Percentiles rank a stretch among this genome's conserved stretches.
These are phyloP conservation scores for Chamaea fasciata DNA, from an alignment of 2,113 vertebrate species.

Conservation along the genomic window DNA sequence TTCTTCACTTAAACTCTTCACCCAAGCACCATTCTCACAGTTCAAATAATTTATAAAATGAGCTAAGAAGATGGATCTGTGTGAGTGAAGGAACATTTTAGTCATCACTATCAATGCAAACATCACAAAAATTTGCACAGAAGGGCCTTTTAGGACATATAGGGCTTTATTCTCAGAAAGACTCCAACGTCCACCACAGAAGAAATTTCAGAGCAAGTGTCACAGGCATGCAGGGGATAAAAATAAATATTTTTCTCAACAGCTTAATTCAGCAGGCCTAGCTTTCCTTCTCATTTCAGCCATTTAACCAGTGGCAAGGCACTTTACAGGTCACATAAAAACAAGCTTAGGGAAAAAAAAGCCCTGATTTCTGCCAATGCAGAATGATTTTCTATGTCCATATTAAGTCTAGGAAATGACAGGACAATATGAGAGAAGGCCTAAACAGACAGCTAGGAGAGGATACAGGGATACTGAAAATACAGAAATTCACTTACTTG, in stretches of 20 bases:
- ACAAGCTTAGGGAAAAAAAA: neutral
- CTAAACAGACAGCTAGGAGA: neutral
- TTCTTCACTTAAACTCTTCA: neutral
- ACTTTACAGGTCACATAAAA: neutral
- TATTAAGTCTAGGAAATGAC: neutral
- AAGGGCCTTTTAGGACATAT: neutral
- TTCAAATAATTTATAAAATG: neutral
- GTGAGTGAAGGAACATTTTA: neutral
- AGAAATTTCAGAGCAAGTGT: neutral
- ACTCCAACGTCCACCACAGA: neutral
- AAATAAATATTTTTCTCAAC: neutral
- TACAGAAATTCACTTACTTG: slow-evolving; percentile 61
- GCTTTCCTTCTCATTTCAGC: neutral
- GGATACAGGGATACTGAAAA: neutral
- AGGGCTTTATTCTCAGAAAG: neutral
- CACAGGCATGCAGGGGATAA: neutral
- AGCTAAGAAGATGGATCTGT: neutral
- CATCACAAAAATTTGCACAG: neutral
- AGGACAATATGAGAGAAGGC: neutral
- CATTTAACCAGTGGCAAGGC: neutral
- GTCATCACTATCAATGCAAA: neutral
- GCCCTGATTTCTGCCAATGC: neutral
- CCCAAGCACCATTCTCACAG: neutral
- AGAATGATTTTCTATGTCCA: neutral
- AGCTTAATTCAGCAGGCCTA: neutral